Evolutionary conservation across 2,113 vertebrate genomes (phyloP).

Genomic region (Drymodes brunneopygia): DNA sequence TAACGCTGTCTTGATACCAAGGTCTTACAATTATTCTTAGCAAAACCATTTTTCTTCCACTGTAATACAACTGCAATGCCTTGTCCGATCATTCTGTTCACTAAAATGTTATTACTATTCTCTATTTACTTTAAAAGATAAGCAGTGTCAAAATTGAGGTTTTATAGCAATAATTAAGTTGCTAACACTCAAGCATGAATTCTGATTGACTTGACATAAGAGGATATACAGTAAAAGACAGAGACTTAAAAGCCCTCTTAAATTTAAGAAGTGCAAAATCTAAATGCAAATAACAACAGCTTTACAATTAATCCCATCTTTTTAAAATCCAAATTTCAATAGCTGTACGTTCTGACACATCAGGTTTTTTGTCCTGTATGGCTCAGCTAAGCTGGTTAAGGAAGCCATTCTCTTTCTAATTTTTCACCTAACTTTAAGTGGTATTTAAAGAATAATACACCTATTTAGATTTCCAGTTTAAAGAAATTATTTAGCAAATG

Average conservation of each 20-base stretch:
- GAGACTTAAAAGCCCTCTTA: not conserved
- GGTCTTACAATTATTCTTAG: not conserved
- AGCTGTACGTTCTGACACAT: not conserved
- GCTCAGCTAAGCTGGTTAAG: constrained; percentile 13
- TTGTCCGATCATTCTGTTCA: not conserved
- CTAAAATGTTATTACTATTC: not conserved
- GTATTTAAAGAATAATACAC: constrained; percentile 2
- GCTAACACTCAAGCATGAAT: not conserved
- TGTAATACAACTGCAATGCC: not conserved
- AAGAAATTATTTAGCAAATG: constrained; percentile 25
- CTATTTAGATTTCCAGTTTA: not conserved
- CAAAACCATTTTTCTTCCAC: not conserved
- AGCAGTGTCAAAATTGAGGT: not conserved
- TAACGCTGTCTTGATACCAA: not conserved
- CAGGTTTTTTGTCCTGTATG: not conserved
- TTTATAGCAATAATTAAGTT: constrained; percentile 29
- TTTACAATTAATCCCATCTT: constrained; percentile 37
- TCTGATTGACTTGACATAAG: constrained; percentile 22
- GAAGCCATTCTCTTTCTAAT: not conserved
- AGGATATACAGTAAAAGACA: constrained; percentile 22
- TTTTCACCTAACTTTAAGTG: not conserved
- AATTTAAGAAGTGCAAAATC: constrained; percentile 18
- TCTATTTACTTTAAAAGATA: constrained; percentile 33
- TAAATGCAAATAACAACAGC: constrained; percentile 25
- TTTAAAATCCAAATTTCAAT: not conserved